Conservation (phyloP, 2,113 vertebrate species). For the Rhinoderma darwinii region DNA sequence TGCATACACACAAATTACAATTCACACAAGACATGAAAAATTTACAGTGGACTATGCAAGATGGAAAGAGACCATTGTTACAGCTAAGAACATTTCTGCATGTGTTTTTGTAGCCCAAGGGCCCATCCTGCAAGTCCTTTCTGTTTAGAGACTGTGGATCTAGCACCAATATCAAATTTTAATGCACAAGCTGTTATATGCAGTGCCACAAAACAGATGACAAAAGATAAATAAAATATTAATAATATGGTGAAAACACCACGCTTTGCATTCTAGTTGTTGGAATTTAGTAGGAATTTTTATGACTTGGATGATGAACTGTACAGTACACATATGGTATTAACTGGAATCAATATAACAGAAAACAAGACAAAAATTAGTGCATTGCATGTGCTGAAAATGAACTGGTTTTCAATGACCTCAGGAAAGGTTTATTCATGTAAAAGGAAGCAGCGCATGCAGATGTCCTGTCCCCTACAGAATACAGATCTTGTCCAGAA, state of each 20-base stretch:
- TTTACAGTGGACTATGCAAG: too few relatives aligned
- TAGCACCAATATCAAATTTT: background rate
- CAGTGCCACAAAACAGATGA: background rate
- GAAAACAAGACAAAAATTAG: slow-evolving; percentile 12
- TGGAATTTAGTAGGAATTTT: slow-evolving; percentile 20
- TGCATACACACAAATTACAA: too few relatives aligned
- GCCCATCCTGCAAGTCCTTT: background rate
- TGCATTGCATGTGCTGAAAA: background rate
- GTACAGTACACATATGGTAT: slow-evolving; percentile 11
- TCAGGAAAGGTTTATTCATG: slow-evolving; percentile 10
- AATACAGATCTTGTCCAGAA: slow-evolving; percentile 10
- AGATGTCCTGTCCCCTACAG: slow-evolving; percentile 30
- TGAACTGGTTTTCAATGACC: slow-evolving; percentile 8
- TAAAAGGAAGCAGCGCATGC: slow-evolving; percentile 21
- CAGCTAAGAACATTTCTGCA: background rate
- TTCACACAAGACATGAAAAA: too few relatives aligned
- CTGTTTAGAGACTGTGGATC: background rate
- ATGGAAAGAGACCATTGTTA: too few relatives aligned
- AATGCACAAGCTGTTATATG: background rate
- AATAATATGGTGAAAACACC: background rate
- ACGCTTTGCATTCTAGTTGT: background rate
- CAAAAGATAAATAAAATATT: background rate
- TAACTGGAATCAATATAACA: slow-evolving; percentile 9
- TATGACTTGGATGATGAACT: slow-evolving; percentile 20
- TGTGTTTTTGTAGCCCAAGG: background rate